Evolutionary conservation across 2,888 invertebrate species (phyloP).

Genomic region (Chrysolina oricalcia): DNA sequence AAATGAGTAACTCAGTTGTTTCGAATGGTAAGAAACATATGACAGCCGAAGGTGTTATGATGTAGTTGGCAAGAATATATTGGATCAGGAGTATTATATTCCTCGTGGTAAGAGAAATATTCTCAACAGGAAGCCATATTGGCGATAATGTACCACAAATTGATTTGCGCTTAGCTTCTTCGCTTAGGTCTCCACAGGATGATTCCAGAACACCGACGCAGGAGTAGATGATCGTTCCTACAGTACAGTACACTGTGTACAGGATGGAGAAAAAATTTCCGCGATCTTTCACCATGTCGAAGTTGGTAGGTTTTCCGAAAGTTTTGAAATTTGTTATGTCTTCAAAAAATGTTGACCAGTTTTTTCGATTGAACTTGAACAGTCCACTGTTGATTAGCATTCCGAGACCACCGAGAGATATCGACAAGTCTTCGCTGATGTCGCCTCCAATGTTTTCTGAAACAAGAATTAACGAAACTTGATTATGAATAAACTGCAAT

Average conservation of each 20-base stretch:
- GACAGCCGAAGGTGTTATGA: slow-evolving; percentile 26
- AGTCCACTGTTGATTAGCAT: slow-evolving; percentile 22
- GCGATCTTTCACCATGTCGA: slow-evolving; percentile 29
- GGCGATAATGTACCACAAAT: slow-evolving; percentile 45
- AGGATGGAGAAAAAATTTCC: slow-evolving; percentile 35
- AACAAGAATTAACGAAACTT: neutral
- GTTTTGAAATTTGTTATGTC: slow-evolving; percentile 34
- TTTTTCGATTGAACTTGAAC: slow-evolving; percentile 32
- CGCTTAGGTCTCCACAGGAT: slow-evolving; percentile 33
- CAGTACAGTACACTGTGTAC: slow-evolving; percentile 34
- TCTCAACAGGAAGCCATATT: slow-evolving; percentile 39
- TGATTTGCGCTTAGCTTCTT: slow-evolving; percentile 32
- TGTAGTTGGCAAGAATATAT: slow-evolving; percentile 6
- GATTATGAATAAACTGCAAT: too few species aligned
- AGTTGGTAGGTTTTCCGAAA: slow-evolving; percentile 39
- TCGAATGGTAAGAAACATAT: slow-evolving; percentile 44
- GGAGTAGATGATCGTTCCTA: slow-evolving; percentile 27
- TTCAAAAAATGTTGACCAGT: slow-evolving; percentile 36
- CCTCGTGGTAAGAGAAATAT: slow-evolving; percentile 28
- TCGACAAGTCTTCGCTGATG: slow-evolving; percentile 48
- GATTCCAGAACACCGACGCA: slow-evolving; percentile 26
- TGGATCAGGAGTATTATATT: slow-evolving; percentile 36
- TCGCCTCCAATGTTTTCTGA: slow-evolving; percentile 41
- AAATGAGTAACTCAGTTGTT: slow-evolving; percentile 39
- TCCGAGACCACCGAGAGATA: slow-evolving; percentile 36